A percentile compares a stretch with the other conserved stretches of the same genome.
phyloP scores from a whole-genome alignment of 2,888 invertebrate genomes.

The Conchocele bisecta region DNA sequence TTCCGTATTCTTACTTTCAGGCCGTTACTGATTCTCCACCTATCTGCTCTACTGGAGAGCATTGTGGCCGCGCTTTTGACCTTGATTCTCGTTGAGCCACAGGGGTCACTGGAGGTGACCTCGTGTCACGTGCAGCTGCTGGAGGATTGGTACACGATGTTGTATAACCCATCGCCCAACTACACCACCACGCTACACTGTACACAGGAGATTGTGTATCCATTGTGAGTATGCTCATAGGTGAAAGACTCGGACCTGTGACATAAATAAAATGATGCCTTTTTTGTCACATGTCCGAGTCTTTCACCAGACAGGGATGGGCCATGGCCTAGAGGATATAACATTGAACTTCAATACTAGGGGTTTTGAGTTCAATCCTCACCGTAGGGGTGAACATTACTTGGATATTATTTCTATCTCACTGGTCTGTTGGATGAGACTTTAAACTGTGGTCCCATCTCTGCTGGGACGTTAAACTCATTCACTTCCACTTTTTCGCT shows the following conservation, averaged over 20 bases:
- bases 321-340: too few species aligned
- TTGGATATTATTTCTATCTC: too few species aligned
- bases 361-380: background rate
- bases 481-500: too few species aligned
- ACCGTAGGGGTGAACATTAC: background rate
- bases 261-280: too few species aligned
- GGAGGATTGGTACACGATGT: constrained; percentile 98
- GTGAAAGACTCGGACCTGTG: too few species aligned
- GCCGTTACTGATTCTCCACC: constrained; percentile 89
- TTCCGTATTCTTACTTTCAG: too few species aligned
- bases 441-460: too few species aligned
- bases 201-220: constrained; percentile 99
- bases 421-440: too few species aligned
- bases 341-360: too few species aligned
- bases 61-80: constrained; percentile 89
- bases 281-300: too few species aligned
- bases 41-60: constrained; percentile 93
- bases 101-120: constrained; percentile 89
- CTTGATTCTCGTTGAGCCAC: constrained; percentile 91
- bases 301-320: too few species aligned
- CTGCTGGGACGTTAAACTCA: too few species aligned
- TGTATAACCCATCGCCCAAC: constrained; percentile 96
- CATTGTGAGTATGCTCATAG: constrained; percentile 90
- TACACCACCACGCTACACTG: constrained; percentile 95
- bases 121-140: constrained; percentile 91